phyloP scores from a whole-genome alignment of 92 coral and sea anemone species.

The Diadumene lineata region DNA sequence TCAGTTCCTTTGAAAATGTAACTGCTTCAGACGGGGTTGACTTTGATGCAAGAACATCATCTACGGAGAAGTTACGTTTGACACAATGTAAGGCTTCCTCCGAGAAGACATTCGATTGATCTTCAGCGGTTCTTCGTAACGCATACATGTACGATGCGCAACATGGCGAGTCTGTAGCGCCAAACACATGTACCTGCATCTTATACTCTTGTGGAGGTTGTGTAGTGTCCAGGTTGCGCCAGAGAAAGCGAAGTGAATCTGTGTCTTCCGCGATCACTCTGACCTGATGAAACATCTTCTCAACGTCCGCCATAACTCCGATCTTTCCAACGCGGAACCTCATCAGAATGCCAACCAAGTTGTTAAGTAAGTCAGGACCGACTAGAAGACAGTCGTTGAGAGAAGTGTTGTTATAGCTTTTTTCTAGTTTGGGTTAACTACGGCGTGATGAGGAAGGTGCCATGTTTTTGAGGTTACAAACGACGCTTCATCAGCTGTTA shows the following conservation, averaged over 20 bases:
- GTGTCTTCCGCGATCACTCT: neutral
- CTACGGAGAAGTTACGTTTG: slow-evolving; percentile 6
- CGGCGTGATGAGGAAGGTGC: slow-evolving; percentile 71
- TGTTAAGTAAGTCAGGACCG: slow-evolving; percentile 21
- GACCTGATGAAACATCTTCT: slow-evolving; percentile 19
- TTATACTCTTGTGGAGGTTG: neutral
- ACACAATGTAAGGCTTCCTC: slow-evolving; percentile 3
- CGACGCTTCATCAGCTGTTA: slow-evolving; percentile 43
- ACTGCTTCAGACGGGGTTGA: slow-evolving; percentile 1
- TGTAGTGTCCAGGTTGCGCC: neutral
- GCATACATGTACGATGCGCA: slow-evolving; percentile 5
- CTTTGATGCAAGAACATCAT: neutral
- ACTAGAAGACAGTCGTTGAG: slow-evolving; percentile 8
- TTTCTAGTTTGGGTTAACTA: slow-evolving; percentile 56
- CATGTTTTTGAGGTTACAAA: slow-evolving; percentile 33
- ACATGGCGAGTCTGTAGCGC: slow-evolving; percentile 4
- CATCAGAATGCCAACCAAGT: slow-evolving; percentile 1
- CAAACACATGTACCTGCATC: slow-evolving; percentile 11
- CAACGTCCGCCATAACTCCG: slow-evolving; percentile 15
- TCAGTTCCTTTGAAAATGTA: neutral
- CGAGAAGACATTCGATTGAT: neutral
- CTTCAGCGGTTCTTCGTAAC: slow-evolving; percentile 9
- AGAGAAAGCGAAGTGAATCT: slow-evolving; percentile 7
- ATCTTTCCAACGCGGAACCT: slow-evolving; percentile 17
- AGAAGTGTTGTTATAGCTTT: too few species aligned